Percentiles rank a stretch among this genome's conserved stretches.
Evolutionary conservation across 2,888 invertebrate genomes (phyloP).

Genomic region (Apotomis capreana): DNA sequence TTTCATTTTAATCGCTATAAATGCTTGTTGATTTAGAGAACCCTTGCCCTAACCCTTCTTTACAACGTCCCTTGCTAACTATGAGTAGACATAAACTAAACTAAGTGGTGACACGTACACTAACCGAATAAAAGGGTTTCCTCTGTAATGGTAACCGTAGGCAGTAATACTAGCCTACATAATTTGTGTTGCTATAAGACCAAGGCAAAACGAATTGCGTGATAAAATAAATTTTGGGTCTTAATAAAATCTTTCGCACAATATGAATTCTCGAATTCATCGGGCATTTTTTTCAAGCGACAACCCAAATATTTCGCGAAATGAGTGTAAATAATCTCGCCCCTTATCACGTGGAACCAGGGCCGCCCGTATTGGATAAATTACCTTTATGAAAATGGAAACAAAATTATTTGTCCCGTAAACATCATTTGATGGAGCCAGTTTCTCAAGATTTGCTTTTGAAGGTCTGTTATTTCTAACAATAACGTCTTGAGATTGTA

Average conservation of each 20-base stretch:
- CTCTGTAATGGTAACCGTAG: not conserved
- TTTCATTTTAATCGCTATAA: too few species aligned
- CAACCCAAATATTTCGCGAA: constrained; percentile 29
- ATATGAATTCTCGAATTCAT: constrained; percentile 29
- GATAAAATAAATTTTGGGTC: constrained; percentile 18
- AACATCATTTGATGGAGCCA: constrained; percentile 12
- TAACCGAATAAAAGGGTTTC: not conserved
- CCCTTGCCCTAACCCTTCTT: too few species aligned
- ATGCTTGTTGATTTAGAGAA: too few species aligned
- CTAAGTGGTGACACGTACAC: not conserved
- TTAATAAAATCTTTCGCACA: constrained; percentile 18
- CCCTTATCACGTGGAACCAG: constrained; percentile 34
- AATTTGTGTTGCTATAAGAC: constrained; percentile 2
- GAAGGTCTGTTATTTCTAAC: constrained; percentile 7
- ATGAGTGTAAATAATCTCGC: constrained; percentile 28
- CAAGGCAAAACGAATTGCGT: constrained; percentile 11
- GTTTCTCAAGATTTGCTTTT: not conserved
- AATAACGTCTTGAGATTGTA: constrained; percentile 14
- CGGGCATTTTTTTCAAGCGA: constrained; percentile 16
- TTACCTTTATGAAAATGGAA: constrained; percentile 26
- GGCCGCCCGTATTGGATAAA: constrained; percentile 26
- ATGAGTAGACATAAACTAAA: too few species aligned
- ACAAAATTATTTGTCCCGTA: constrained; percentile 33
- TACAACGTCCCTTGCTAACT: too few species aligned
- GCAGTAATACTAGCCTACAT: not conserved